A percentile compares a stretch with the other conserved stretches of the same genome.
Conservation (phyloP, 2,113 vertebrate species). For the Nycticebus coucang region DNA sequence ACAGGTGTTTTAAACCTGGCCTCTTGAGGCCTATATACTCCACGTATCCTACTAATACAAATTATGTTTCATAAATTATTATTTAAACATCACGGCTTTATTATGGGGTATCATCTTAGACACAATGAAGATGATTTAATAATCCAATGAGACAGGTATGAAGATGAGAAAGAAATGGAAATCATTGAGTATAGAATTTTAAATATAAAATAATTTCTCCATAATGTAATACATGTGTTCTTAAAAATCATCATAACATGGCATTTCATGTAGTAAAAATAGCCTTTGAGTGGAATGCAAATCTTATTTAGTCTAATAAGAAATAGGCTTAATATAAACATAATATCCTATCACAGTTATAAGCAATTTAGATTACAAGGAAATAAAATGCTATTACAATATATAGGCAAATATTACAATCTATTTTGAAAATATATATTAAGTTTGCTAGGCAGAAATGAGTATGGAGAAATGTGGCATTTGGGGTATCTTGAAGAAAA, state of each 20-base stretch:
- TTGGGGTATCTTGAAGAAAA: not conserved
- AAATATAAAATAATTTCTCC: not conserved
- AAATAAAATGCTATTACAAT: not conserved
- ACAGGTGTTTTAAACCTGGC: not conserved
- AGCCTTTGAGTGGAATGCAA: not conserved
- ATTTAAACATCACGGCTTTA: not conserved
- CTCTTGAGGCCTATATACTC: not conserved
- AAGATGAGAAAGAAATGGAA: not conserved
- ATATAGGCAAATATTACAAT: not conserved
- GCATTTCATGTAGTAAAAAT: conserved; percentile 27
- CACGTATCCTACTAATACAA: not conserved
- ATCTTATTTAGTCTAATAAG: not conserved
- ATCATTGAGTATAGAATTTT: conserved; percentile 16
- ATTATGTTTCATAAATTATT: not conserved
- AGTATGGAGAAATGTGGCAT: not conserved
- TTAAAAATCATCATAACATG: not conserved
- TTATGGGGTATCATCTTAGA: not conserved
- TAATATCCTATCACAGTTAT: not conserved
- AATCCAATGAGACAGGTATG: not conserved
- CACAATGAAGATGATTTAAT: not conserved
- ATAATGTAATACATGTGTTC: not conserved
- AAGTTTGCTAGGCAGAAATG: not conserved
- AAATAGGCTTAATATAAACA: conserved; percentile 25
- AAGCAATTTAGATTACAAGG: conserved; percentile 23
- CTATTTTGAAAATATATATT: not conserved